Conservation (phyloP, 2,113 vertebrate species). For the Melospiza georgiana region DNA sequence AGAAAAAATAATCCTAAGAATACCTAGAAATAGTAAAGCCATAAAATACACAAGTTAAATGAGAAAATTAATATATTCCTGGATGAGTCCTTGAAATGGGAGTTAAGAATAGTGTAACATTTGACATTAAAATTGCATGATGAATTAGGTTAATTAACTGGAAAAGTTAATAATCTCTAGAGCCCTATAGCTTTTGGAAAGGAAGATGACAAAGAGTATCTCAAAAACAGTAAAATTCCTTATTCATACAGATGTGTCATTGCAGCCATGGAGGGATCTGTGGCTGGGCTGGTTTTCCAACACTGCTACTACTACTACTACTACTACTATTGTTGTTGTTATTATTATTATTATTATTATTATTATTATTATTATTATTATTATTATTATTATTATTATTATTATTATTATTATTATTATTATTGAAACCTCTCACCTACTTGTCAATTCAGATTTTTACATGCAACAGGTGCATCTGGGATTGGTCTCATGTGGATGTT, state of each 20-base stretch:
- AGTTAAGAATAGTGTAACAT: constrained; percentile 33
- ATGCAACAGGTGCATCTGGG: no score
- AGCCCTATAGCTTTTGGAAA: constrained; percentile 5
- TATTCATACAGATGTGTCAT: not conserved
- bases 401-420: no score
- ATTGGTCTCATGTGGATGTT: no score
- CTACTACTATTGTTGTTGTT: not conserved
- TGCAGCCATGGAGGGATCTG: not conserved
- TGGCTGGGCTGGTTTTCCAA: not conserved
- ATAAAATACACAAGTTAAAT: constrained; percentile 9
- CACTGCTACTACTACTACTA: no score
- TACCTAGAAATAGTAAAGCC: not conserved
- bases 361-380: not conserved
- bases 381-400: no score
- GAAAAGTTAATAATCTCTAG: constrained; percentile 45
- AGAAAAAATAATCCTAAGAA: not conserved
- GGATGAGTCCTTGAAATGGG: constrained; percentile 7
- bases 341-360: no score
- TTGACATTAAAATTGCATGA: constrained; percentile 52
- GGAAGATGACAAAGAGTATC: not conserved
- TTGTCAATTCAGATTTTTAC: not conserved
- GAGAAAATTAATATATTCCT: constrained; percentile 30
- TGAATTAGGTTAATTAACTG: constrained; percentile 67
- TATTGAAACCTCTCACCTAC: not conserved
- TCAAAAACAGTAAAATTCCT: not conserved